Conservation (phyloP, 2,113 vertebrate species). For the Hemiprocne comata region DNA sequence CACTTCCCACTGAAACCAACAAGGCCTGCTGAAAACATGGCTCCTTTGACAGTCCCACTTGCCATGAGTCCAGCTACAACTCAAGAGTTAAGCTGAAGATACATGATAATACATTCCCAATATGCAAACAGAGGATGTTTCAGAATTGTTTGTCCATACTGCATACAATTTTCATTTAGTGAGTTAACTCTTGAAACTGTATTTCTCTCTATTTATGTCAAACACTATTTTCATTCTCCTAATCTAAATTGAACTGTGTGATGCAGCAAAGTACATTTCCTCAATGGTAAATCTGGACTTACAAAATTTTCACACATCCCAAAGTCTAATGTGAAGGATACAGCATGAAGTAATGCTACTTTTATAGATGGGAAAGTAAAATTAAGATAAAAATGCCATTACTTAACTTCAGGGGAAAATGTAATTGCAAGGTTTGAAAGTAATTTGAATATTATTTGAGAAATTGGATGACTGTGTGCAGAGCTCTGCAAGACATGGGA, state of each 20-base stretch:
- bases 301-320: neutral
- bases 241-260: constrained; percentile 49
- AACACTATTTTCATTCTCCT: neutral
- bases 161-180: neutral
- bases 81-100: neutral
- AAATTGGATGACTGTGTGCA: neutral
- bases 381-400: constrained; percentile 56
- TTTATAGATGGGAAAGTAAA: constrained; percentile 23
- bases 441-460: constrained; percentile 57
- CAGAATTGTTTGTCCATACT: neutral
- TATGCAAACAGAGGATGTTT: neutral
- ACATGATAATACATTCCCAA: neutral
- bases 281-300: neutral
- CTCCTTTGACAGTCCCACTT: neutral
- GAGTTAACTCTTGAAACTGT: constrained; percentile 3
- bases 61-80: neutral
- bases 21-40: neutral
- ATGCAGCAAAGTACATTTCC: constrained; percentile 31
- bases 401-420: constrained; percentile 27
- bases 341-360: constrained; percentile 2
- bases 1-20: neutral
- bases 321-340: constrained; percentile 23
- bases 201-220: neutral
- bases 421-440: constrained; percentile 17
- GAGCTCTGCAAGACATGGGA: neutral